Evolutionary conservation across 1,140 invertebrate genomes (phyloP), one percentile per base, ranked within the genome.

Genomic region (Eriocheir sinensis): DNA sequence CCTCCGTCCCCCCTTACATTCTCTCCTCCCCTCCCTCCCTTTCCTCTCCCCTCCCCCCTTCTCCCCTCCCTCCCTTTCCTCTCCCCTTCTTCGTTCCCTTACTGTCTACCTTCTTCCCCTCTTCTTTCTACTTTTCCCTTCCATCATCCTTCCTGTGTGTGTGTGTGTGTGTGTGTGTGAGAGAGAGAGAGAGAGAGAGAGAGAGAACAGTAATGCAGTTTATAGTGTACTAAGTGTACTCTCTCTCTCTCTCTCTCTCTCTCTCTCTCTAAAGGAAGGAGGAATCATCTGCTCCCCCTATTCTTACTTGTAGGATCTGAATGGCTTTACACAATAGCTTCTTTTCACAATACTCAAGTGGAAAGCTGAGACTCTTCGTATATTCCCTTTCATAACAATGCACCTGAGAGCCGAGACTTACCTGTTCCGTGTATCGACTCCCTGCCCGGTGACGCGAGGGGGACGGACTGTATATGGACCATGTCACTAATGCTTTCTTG

Each of bases 221-320:
- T 36, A 34, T 40, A 27, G 3, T 88, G 41, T 89, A 32, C 36
- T 3, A 86, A 34, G 8, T 17, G n/a, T 0, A 12, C 40, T 89
- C 15, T 44, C 86, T 44, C 86, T 41, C 38, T 41, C 86, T 41
- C 38, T 89, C 86, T 89, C 86, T 72, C 60, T 88, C 85, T 40
- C 85, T 40, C 36, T 88, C 36, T 88, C 36, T 88, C 85, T 88
- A 9, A 9, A n/a, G n/a, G 1, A 85, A 38, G 32, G 38, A 30
- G 15, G 8, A 85, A 15, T 3, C 15, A n/a, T 30, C 38, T 40
- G 38, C 2, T 72, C 1, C 60, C 27, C 1, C n/a, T 21, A 72
- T 2, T 72, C 27, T 17, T 72, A 53, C 0, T 9, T 53, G 12
- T 3, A 9, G 21, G 21, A 53, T 12, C 48, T 53, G 12, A 53